Evolutionary conservation across 2,888 invertebrate genomes (phyloP).

Genomic region (Taphrorychus bicolor): DNA sequence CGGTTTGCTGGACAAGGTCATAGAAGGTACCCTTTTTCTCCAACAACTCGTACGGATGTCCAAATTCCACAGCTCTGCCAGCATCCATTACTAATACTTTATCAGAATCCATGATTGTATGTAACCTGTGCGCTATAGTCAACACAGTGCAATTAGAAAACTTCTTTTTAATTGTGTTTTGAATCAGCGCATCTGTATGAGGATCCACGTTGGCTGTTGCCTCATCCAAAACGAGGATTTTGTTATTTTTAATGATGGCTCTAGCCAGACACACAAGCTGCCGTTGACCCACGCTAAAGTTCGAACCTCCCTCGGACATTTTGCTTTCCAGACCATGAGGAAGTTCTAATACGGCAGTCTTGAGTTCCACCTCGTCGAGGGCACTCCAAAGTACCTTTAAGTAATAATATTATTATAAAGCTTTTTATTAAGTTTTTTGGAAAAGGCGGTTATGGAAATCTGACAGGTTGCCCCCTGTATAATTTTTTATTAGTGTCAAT

Average conservation of each 20-base stretch:
- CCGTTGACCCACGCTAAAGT: conserved; percentile 63
- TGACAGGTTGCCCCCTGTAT: no score
- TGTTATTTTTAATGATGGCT: conserved; percentile 62
- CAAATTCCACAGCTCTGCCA: conserved; percentile 77
- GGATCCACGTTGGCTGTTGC: conserved; percentile 85
- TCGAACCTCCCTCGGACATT: conserved; percentile 74
- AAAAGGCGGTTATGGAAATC: no score
- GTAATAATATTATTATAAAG: no score
- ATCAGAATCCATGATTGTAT: conserved; percentile 88
- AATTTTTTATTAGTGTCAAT: no score
- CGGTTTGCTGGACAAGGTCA: conserved; percentile 73
- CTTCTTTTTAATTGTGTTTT: conserved; percentile 75
- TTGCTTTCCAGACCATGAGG: conserved; percentile 68
- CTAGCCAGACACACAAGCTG: conserved; percentile 76
- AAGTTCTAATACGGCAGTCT: conserved; percentile 62
- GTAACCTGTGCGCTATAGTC: conserved; percentile 83
- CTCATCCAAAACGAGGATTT: conserved; percentile 64
- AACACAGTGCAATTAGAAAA: conserved; percentile 82
- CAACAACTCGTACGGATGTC: conserved; percentile 74
- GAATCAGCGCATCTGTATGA: conserved; percentile 78
- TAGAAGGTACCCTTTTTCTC: conserved; percentile 57
- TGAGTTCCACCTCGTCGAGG: conserved; percentile 80
- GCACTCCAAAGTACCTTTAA: conserved; percentile 79
- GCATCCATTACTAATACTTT: conserved; percentile 82
- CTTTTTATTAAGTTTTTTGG: no score